Evolutionary conservation across 2,888 invertebrate genomes (phyloP).

Genomic region (Cyclophora punctaria): DNA sequence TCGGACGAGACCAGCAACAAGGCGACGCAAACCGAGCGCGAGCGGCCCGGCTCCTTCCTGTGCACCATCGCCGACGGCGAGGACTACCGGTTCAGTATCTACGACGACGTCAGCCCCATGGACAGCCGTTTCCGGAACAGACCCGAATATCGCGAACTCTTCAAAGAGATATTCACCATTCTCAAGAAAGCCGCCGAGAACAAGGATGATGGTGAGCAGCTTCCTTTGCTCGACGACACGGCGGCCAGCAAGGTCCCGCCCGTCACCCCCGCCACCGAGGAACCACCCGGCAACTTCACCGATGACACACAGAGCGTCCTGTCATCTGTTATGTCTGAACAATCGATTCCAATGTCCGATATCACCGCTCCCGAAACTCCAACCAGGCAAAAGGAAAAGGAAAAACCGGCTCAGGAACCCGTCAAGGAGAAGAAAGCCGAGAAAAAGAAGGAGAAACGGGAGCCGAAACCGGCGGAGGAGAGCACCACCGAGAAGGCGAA

Average conservation of each 20-base stretch:
- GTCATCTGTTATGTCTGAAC: conserved; percentile 84
- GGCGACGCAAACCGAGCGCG: conserved; percentile 86
- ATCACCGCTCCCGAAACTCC: conserved; percentile 73
- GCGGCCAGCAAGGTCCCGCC: conserved; percentile 78
- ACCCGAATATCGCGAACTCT: conserved; percentile 86
- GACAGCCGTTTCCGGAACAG: conserved; percentile 88
- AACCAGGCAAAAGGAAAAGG: conserved; percentile 45
- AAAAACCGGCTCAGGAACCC: conserved; percentile 48
- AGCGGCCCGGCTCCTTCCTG: conserved; percentile 85
- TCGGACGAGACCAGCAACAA: conserved; percentile 90
- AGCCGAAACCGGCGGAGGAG: conserved; percentile 22
- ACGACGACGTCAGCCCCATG: conserved; percentile 85
- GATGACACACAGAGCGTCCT: conserved; percentile 85
- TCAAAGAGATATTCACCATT: conserved; percentile 88
- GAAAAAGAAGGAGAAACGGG: conserved; percentile 31
- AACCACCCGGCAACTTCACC: conserved; percentile 77
- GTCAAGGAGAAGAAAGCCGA: conserved; percentile 43
- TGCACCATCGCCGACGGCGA: conserved; percentile 91
- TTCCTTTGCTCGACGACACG: conserved; percentile 81
- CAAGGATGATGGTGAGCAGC: conserved; percentile 85
- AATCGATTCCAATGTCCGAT: conserved; percentile 81
- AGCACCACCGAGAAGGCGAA: conserved; percentile 9
- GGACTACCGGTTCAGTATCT: conserved; percentile 89
- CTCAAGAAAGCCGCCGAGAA: conserved; percentile 89
- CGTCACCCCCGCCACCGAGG: conserved; percentile 80